Evolutionary conservation across 2,888 invertebrate genomes (phyloP).

Genomic region (Oconnorella tubifera): DNA sequence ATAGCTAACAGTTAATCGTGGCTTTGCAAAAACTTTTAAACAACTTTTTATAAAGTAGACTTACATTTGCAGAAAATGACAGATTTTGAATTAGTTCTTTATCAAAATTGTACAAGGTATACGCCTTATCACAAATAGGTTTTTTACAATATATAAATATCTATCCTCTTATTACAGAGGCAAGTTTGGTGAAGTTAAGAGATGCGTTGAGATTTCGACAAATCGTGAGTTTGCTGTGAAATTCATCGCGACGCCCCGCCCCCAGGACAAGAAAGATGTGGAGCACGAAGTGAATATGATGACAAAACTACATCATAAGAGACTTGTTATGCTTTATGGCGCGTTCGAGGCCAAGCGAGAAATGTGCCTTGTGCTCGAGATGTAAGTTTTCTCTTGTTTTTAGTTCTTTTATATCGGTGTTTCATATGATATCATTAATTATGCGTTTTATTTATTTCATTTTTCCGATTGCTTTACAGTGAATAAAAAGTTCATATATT

Average conservation of each 20-base stretch:
- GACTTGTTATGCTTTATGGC: slow-evolving; percentile 94
- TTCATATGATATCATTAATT: too few species aligned
- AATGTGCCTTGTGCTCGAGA: slow-evolving; percentile 94
- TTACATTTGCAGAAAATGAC: too few species aligned
- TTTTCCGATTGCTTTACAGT: too few species aligned
- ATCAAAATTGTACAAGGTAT: too few species aligned
- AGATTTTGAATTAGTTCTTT: too few species aligned
- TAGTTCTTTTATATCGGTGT: too few species aligned
- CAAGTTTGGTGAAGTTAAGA: slow-evolving; percentile 94
- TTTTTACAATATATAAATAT: background rate
- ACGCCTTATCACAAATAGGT: too few species aligned
- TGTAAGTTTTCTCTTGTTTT: slow-evolving; percentile 85
- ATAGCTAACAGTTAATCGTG: too few species aligned
- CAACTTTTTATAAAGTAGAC: too few species aligned
- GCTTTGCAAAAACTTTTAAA: too few species aligned
- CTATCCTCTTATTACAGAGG: slow-evolving; percentile 72
- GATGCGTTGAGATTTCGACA: slow-evolving; percentile 78
- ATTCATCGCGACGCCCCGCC: slow-evolving; percentile 79
- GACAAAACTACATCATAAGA: slow-evolving; percentile 86
- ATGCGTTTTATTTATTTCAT: too few species aligned
- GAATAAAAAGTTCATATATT: too few species aligned
- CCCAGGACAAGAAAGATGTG: slow-evolving; percentile 79
- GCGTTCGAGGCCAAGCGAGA: slow-evolving; percentile 83
- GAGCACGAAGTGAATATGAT: slow-evolving; percentile 95
- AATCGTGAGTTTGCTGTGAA: slow-evolving; percentile 85